Base-by-base conservation (phyloP, 2,113 vertebrate genomes). In the Oreocharis arfaki region DNA sequence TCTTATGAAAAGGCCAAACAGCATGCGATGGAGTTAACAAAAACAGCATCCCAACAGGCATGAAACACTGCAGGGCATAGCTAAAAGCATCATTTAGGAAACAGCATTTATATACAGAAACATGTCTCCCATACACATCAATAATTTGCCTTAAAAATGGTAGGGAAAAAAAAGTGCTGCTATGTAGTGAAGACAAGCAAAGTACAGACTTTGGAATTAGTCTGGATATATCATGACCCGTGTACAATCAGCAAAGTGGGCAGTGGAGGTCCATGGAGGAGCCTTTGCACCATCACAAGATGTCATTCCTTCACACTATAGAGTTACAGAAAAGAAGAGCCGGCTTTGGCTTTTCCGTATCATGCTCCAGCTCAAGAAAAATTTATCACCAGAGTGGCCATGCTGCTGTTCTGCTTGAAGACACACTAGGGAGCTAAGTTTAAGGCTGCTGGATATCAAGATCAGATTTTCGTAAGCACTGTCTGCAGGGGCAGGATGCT, bases 221-320 rank as follows among this genome's bases (percentile, higher is more conserved):
- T 33, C 35, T 0, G 4, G 20, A 52, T 76, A 39, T 16, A 59
- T 35, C 44, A 65, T 4, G 2, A 57, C 16, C 50, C 27, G 13
- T 20, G 18, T 24, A 84, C 2, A 39, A 81, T 39, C 1, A 2
- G 44, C 44, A 49, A 67, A 65, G 55, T 1, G 0, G 30, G 32
- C 3, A 65, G 28, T 1, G 3, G 24, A 74, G 11, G 32, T 13
- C 33, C 32, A 27, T 19, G 1, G 2, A 30, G 11, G 11, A 44
- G 28, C 24, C 41, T 65, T 20, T 33, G 8, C 30, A 49, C 20
- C 35, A 73, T 26, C 35, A 64, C 23, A 37, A 70, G 39, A 75
- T 6, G 6, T 33, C 44, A 76, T 24, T 30, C 35, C 37, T 56
- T 73, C 39, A 46, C 8, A 2, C 76, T 39, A 47, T 49, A 81